These are phyloP conservation scores for Spisula solida DNA, from an alignment of 2,888 invertebrate species.

Conservation along the genomic window DNA sequence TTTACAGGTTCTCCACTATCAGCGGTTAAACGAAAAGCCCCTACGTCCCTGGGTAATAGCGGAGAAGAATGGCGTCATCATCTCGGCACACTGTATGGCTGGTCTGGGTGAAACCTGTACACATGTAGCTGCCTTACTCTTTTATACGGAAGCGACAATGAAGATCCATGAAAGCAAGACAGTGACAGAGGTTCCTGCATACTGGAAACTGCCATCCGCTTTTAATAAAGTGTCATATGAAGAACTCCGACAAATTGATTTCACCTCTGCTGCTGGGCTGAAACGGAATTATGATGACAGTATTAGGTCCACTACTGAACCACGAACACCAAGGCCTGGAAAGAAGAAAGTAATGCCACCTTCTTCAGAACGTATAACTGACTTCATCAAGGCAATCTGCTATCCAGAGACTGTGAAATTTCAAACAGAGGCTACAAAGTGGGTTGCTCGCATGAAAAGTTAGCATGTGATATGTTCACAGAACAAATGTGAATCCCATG, in stretches of 20 bases:
- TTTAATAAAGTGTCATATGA: slow-evolving; percentile 35
- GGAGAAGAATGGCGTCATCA: slow-evolving; percentile 47
- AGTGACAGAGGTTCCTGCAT: slow-evolving; percentile 65
- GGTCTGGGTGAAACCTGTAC: slow-evolving; percentile 73
- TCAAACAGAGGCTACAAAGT: not conserved
- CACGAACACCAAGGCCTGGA: not conserved
- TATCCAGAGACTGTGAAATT: not conserved
- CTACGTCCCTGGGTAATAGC: slow-evolving; percentile 63
- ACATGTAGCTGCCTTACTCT: slow-evolving; percentile 71
- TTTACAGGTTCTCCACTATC: slow-evolving; percentile 69
- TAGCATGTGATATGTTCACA: not conserved
- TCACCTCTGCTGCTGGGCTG: slow-evolving; percentile 46
- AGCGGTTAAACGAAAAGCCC: slow-evolving; percentile 57
- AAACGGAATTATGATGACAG: slow-evolving; percentile 91
- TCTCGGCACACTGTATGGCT: slow-evolving; percentile 74
- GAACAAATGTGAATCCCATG: not conserved
- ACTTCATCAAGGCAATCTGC: too few relatives aligned
- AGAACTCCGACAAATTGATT: slow-evolving; percentile 49
- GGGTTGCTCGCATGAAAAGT: not conserved
- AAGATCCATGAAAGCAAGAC: slow-evolving; percentile 61
- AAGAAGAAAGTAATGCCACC: not conserved
- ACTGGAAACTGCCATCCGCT: slow-evolving; percentile 64
- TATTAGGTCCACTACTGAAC: not conserved
- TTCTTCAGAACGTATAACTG: too few relatives aligned
- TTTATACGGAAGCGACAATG: slow-evolving; percentile 63